Base-by-base conservation (phyloP, 2,113 vertebrate species). In the Sphyrna mokarran region DNA sequence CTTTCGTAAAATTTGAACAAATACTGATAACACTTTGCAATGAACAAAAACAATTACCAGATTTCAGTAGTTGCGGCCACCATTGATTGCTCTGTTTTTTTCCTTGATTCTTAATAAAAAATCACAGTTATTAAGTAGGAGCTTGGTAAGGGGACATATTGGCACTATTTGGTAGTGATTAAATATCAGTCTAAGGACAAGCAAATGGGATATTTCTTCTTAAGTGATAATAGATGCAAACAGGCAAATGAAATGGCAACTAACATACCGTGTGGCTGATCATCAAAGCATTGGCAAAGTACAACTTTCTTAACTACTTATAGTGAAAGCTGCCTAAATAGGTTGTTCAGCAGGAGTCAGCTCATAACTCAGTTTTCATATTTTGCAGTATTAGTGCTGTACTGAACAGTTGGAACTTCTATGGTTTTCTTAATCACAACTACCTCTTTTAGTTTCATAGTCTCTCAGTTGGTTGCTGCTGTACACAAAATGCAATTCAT, bases 401-500 rank as follows among this genome's bases (percentile, higher is more conserved):
- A 43, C 69, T 48, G 94, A 72, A 70, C 94, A 95, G 94, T 29
- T 95, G 68, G 68, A 70, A 76, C 40, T 72, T 72, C 11, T 94
- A 70, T 20, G 93, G 94, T 72, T 95, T 95, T 11, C 94, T 48
- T 95, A 76, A 69, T 72, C 94, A 95, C 43, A 76, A 95, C 94
- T 95, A 95, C 94, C 94, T 95, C 94, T 95, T 70, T 95, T 76
- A 76, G 66, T 95, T 95, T 95, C 94, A 95, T 72, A 54, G 37
- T 72, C 43, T 95, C 68, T 48, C 14, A 13, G 66, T 90, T 90
- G 87, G 10, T 48, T 95, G 94, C 94, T 95, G 94, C 94, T 95
- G 94, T 29, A 76, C 94, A 95, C 94, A 95, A 95, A 70, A 95
- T 95, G 76, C 94, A 76, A 72, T 95, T 72, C 94, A 95, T 95